These are phyloP conservation scores for Labeo calbasu DNA, from an alignment of 2,797 vertebrate species.

Conservation along the genomic window DNA sequence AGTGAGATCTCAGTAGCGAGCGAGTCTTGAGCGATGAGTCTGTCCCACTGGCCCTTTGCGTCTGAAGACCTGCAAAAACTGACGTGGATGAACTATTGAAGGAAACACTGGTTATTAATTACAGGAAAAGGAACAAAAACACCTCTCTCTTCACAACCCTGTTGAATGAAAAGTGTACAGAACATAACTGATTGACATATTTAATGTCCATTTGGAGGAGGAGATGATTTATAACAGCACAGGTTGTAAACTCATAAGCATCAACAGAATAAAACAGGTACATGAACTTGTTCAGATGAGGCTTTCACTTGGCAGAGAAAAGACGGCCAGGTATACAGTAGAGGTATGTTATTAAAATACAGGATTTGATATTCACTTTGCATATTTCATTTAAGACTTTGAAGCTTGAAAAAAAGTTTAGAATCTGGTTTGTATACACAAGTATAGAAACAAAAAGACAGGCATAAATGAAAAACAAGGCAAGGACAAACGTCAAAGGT, in stretches of 20 bases:
- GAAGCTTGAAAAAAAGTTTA: constrained; percentile 4
- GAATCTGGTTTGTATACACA: constrained; percentile 7
- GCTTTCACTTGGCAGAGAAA: not conserved
- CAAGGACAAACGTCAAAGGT: not conserved
- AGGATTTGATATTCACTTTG: not conserved
- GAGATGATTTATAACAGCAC: constrained; percentile 35
- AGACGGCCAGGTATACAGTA: not conserved
- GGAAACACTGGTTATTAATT: constrained; percentile 44
- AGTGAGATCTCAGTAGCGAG: constrained; percentile 16
- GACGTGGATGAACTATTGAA: not conserved
- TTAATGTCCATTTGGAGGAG: constrained; percentile 35
- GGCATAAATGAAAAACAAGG: not conserved
- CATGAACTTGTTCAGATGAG: constrained; percentile 16
- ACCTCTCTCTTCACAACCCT: not conserved
- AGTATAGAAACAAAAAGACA: not conserved
- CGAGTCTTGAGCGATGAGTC: constrained; percentile 29
- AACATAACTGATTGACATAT: constrained; percentile 7
- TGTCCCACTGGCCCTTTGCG: constrained; percentile 35
- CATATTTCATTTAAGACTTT: constrained; percentile 24
- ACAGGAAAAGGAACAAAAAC: not conserved
- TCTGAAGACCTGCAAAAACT: constrained; percentile 20
- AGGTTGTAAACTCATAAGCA: constrained; percentile 27
- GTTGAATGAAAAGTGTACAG: not conserved
- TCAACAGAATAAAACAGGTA: not conserved
- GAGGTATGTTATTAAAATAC: not conserved